Evolutionary conservation across 2,797 vertebrate species (phyloP), one percentile per base, ranked within the genome.

Genomic region (Protonibea diacanthus): DNA sequence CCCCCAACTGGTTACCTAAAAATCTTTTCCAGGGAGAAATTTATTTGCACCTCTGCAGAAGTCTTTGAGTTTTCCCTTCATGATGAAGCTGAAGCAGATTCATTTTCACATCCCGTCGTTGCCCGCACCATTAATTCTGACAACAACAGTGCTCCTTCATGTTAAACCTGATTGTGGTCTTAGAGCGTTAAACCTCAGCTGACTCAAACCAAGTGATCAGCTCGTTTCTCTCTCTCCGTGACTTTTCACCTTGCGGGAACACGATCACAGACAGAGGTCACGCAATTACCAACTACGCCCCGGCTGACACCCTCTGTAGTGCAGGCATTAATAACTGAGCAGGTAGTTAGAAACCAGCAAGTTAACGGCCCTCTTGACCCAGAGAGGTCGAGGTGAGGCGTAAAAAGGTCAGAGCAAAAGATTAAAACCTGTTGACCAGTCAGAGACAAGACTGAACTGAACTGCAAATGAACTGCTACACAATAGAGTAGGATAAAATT

Each of bases 281-380:
- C 61, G 44, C 67, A 81, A 74, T 89, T 78, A 82, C 70, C 56
- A 25, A 12, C 53, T 27, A 6, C 2, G 42, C 78, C 80, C 88
- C 51, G 69, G 77, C 63, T 56, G 51, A 88, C 86, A 76, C 84
- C 80, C 78, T 88, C 81, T 80, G 79, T 62, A 58, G 60, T 14
- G 55, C 44, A 83, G 78, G 74, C 78, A 82, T 81, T 88, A 87
- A 88, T 85, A 75, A 88, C 76, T 71, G 72, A 87, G 86, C 62
- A 49, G n/a, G 71, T 92, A 87, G 91, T 91, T 90, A 91, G 61
- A 93, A 76, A 73, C 66, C 66, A 58, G 82, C 49, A 70, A 52
- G 59, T 45, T 72, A 74, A 85, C 0, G 1, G 63, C 76, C 44
- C 71, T 71, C 55, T 63, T 76, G 75, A 86, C 75, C 48, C 44